Base-by-base conservation (phyloP, 2,797 vertebrate species). In the Coendou prehensilis region DNA sequence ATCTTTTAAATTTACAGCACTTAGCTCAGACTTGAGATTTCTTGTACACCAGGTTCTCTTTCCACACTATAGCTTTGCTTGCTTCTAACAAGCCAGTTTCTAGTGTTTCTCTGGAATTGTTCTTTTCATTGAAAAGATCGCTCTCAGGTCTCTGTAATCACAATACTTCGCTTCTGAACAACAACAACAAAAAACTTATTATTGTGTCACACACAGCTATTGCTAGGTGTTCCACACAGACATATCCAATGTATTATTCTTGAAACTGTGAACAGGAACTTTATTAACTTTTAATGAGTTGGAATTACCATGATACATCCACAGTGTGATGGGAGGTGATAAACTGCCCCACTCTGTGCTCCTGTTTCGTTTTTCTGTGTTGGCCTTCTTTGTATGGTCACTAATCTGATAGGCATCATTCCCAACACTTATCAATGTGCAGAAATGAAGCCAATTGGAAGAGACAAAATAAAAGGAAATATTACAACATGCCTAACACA, bases 401-500 rank as follows among this genome's bases (percentile, higher is more conserved):
- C n/a, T 57, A 52, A 92, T 85, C 56, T 71, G 45, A 28, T 0
- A 63, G 47, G 47, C 22, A 69, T 81, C 88, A 63, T 63, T 30
- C 47, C 64, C 91, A 83, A 84, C 5, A 57, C 30, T 47, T 17
- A 80, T 9, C 56, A 76, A 22, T 14, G 86, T 83, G 50, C 9
- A 85, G 87, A 96, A 92, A 23, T 17, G 41, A 89, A 88, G 85
- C 26, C 28, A 64, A 82, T 6, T 61, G 28, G 14, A 93, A 81
- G 87, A 87, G 23, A 93, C 0, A 69, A 75, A 94, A 85, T 64
- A 59, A 83, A 82, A 33, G 87, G 28, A 82, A 92, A 63, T 50
- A 61, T 73, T 17, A 73, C 6, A 79, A 30, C 23, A 41, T 2
- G 47, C 28, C 8, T 73, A 81, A 83, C 63, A 92, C 91, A 91